Percentiles rank a stretch among this genome's conserved stretches.
Evolutionary conservation across 2,888 invertebrate genomes (phyloP).

Genomic region (Cephonodes hylas): DNA sequence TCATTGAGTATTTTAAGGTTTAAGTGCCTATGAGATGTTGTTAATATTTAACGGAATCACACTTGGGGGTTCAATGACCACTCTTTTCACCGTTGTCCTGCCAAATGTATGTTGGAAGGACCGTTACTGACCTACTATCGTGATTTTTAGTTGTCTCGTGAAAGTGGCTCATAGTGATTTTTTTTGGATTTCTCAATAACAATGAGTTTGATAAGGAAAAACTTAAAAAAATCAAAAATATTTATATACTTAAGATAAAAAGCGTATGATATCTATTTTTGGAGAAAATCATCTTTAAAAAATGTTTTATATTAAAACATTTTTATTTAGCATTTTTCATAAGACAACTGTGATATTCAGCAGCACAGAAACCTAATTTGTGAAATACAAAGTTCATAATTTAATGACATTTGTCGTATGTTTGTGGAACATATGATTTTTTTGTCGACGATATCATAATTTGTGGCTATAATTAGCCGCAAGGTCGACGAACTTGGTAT

Average conservation of each 20-base stretch:
- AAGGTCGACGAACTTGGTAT: not conserved
- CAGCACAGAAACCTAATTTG: not conserved
- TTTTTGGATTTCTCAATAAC: not conserved
- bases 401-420: not conserved
- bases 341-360: no score
- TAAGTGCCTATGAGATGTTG: not conserved
- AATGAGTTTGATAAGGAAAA: no score
- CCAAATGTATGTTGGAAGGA: not conserved
- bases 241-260: no score
- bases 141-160: not conserved
- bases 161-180: not conserved
- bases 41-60: not conserved
- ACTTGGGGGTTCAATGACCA: not conserved
- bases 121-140: slow-evolving; percentile 7
- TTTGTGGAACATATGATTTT: not conserved
- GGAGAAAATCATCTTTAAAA: no score
- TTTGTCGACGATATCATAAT: not conserved
- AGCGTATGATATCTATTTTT: no score
- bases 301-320: no score
- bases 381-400: not conserved
- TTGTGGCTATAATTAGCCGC: not conserved
- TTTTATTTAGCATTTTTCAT: no score
- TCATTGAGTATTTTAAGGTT: not conserved
- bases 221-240: no score
- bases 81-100: slow-evolving; percentile 3